Evolutionary conservation across 2,888 invertebrate genomes (phyloP).

Genomic region (Acleris emargana): DNA sequence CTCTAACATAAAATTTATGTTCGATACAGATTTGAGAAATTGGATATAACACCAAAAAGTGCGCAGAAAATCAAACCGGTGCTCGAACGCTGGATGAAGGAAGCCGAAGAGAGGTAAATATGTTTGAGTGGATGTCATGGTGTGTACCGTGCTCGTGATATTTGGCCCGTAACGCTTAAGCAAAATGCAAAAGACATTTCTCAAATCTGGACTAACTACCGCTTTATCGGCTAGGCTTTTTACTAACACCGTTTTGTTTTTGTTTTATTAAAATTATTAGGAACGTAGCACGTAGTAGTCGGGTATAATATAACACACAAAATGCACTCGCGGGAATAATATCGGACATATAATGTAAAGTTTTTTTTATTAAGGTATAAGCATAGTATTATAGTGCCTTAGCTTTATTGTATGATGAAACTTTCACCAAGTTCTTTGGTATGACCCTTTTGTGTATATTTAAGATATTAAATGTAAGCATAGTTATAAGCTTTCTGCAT

Average conservation of each 20-base stretch:
- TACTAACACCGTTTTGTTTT: slow-evolving; percentile 42
- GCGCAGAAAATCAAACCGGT: slow-evolving; percentile 99
- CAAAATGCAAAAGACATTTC: slow-evolving; percentile 77
- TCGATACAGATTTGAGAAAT: slow-evolving; percentile 97
- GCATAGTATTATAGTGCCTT: background rate
- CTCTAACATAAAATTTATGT: slow-evolving; percentile 82
- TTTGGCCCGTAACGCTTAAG: slow-evolving; percentile 81
- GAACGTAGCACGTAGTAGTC: slow-evolving; percentile 41
- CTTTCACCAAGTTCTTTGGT: background rate
- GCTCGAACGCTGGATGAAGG: slow-evolving; percentile 99
- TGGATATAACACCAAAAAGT: slow-evolving; percentile 99
- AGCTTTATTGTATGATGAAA: background rate
- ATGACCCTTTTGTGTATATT: background rate
- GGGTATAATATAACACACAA: too few species aligned
- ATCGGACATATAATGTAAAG: background rate
- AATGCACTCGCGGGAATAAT: too few species aligned
- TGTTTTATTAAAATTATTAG: slow-evolving; percentile 43
- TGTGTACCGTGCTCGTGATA: slow-evolving; percentile 77
- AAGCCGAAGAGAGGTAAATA: slow-evolving; percentile 97
- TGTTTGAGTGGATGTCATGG: slow-evolving; percentile 77
- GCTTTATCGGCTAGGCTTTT: slow-evolving; percentile 70
- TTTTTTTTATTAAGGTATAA: background rate
- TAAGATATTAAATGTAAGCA: background rate
- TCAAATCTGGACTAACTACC: slow-evolving; percentile 83
- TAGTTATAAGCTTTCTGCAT: too few species aligned